Conservation (phyloP, 2,888 invertebrate genomes). For the Heliconius sara region DNA sequence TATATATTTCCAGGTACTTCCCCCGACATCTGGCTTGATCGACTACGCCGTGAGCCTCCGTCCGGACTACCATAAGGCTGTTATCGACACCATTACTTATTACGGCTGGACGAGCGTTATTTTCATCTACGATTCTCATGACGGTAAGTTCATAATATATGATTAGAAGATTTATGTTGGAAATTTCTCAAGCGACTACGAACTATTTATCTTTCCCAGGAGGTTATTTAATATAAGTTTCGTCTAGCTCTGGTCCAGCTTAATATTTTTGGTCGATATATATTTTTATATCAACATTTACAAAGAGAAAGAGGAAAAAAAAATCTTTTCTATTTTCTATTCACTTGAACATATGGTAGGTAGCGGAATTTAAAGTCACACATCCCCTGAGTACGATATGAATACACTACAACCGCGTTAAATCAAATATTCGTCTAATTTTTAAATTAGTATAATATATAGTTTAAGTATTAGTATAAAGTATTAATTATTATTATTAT, state of each 20-base stretch:
- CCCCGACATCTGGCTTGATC: constrained; percentile 90
- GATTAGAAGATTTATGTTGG: neutral
- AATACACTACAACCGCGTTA: too few relatives aligned
- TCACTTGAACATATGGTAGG: too few relatives aligned
- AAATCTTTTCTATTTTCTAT: too few relatives aligned
- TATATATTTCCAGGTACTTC: constrained; percentile 80
- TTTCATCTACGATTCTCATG: constrained; percentile 95
- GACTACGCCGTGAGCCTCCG: constrained; percentile 96
- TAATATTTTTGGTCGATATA: neutral
- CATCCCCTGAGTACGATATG: too few relatives aligned
- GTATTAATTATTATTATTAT: too few relatives aligned
- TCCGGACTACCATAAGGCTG: constrained; percentile 97
- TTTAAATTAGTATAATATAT: too few relatives aligned
- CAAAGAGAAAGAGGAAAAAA: too few relatives aligned
- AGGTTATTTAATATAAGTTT: neutral
- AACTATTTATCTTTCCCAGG: neutral
- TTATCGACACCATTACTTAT: constrained; percentile 95
- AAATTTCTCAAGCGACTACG: neutral
- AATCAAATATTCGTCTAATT: too few relatives aligned
- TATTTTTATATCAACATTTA: too few relatives aligned
- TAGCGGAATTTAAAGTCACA: too few relatives aligned
- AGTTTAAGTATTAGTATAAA: too few relatives aligned
- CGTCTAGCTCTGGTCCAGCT: neutral
- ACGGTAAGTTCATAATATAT: constrained; percentile 86
- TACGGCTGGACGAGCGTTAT: constrained; percentile 96